phyloP scores from a whole-genome alignment of 2,113 vertebrate genomes.

The Channa maculata region DNA sequence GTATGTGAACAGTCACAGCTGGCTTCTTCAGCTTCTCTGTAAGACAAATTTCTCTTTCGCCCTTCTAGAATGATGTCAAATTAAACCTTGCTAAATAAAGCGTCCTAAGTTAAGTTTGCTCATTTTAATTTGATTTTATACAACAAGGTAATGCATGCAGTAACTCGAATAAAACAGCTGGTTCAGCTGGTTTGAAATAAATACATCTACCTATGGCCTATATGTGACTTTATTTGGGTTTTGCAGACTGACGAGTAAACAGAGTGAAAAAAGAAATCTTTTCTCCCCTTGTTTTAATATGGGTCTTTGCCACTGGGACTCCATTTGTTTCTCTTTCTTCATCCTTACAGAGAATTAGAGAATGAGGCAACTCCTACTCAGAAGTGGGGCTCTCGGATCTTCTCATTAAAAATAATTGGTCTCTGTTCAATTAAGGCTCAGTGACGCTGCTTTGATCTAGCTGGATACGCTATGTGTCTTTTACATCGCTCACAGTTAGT shows the following conservation, averaged over 20 bases:
- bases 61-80: background rate
- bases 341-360: constrained; percentile 7
- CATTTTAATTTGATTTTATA: too few relatives aligned
- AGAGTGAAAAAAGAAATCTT: constrained; percentile 16
- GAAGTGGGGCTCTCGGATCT: constrained; percentile 63
- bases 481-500: constrained; percentile 38
- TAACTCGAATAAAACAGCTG: too few relatives aligned
- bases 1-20: constrained; percentile 28
- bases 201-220: background rate
- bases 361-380: constrained; percentile 63
- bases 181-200: too few relatives aligned
- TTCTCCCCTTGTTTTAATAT: constrained; percentile 51
- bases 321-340: constrained; percentile 45
- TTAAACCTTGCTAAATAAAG: background rate
- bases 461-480: constrained; percentile 35
- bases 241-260: constrained; percentile 24
- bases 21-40: constrained; percentile 9
- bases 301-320: constrained; percentile 49
- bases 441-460: constrained; percentile 71
- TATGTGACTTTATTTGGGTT: constrained; percentile 38
- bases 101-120: constrained; percentile 3
- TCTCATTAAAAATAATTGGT: constrained; percentile 81
- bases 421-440: constrained; percentile 72
- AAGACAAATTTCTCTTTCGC: background rate
- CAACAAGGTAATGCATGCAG: too few relatives aligned